Evolutionary conservation across 35 echinoderm and acorn worm genomes (phyloP).

Genomic region (Lytechinus variegatus): DNA sequence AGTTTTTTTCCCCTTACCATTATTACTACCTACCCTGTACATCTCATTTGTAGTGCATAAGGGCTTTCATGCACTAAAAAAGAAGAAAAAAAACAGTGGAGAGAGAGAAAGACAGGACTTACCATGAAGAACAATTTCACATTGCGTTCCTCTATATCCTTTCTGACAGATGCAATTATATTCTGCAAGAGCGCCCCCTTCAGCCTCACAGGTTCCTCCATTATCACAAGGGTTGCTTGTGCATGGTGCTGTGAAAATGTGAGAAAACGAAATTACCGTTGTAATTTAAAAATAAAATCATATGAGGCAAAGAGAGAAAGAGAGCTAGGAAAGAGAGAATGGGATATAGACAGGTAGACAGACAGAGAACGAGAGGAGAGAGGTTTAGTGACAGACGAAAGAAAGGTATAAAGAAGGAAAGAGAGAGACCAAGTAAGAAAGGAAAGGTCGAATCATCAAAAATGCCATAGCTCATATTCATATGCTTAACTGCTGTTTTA

Average conservation of each 20-base stretch:
- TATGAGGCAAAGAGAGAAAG: background rate
- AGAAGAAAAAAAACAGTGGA: too few relatives aligned
- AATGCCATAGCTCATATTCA: background rate
- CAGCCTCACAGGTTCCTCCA: conserved; percentile 62
- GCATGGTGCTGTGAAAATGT: conserved; percentile 45
- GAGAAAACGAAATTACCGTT: background rate
- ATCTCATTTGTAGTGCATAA: background rate
- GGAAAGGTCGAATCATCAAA: background rate
- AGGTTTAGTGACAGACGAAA: too few relatives aligned
- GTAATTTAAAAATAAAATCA: background rate
- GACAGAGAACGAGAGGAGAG: background rate
- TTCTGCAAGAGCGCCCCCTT: conserved; percentile 6
- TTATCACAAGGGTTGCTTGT: conserved; percentile 80
- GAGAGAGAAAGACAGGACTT: background rate
- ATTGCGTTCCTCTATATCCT: background rate
- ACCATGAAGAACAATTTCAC: conserved; percentile 43
- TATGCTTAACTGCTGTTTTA: background rate
- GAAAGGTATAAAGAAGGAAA: background rate
- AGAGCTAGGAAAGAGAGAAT: background rate
- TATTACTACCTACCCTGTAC: too few relatives aligned
- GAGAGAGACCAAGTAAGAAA: background rate
- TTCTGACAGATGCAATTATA: conserved; percentile 18
- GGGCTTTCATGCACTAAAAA: background rate
- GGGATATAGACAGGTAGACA: background rate
- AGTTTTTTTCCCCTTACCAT: too few relatives aligned